phyloP scores from a whole-genome alignment of 2,797 vertebrate species.

The Aotus griseimembra region DNA sequence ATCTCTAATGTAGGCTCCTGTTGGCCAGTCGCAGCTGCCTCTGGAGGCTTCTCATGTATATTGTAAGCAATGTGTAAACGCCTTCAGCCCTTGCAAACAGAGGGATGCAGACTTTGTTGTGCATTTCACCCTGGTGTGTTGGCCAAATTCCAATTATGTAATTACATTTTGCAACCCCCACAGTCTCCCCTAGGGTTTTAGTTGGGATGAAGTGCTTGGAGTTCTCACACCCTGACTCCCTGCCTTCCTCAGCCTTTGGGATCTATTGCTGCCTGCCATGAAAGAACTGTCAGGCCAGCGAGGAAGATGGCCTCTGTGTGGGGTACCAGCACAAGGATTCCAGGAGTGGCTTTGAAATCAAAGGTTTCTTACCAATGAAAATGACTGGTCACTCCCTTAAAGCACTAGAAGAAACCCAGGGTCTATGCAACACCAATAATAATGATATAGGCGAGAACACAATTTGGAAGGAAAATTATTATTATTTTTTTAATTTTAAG shows the following conservation, averaged over 20 bases:
- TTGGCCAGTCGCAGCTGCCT: not conserved
- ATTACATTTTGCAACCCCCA: not conserved
- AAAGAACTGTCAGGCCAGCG: not conserved
- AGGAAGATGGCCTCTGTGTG: not conserved
- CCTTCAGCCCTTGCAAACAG: not conserved
- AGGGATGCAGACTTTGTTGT: not conserved
- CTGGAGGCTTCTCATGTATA: not conserved
- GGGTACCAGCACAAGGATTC: not conserved
- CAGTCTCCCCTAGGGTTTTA: not conserved
- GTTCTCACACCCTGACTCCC: not conserved
- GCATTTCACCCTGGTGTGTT: not conserved
- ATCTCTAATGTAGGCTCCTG: not conserved
- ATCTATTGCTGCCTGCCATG: not conserved
- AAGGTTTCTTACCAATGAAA: not conserved
- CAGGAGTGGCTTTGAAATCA: not conserved
- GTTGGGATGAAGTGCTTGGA: not conserved
- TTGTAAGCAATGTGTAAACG: slow-evolving; percentile 23
- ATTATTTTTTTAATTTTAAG: slow-evolving; percentile 1
- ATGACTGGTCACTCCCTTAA: not conserved
- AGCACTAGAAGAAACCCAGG: not conserved
- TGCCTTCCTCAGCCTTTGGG: not conserved
- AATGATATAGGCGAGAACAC: not conserved
- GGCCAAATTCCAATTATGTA: not conserved
- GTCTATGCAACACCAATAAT: not conserved
- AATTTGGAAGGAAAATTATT: not conserved